Percentiles rank a stretch among this genome's conserved stretches.
These are phyloP conservation scores for Phainopepla nitens DNA, from an alignment of 2,113 vertebrate genomes.

Conservation along the genomic window DNA sequence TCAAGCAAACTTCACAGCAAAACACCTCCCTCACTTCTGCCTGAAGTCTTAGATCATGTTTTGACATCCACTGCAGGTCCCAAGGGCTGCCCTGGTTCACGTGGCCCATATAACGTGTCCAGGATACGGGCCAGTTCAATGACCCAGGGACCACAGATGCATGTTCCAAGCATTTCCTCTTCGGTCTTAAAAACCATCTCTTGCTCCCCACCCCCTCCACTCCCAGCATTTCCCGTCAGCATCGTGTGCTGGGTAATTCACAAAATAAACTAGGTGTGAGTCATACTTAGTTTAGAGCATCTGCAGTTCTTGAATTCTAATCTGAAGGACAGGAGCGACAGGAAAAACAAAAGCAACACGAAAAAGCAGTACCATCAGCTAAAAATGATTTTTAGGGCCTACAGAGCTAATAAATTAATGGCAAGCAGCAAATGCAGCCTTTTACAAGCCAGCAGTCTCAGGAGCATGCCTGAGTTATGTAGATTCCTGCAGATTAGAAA, in stretches of 20 bases:
- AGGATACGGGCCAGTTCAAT: not conserved
- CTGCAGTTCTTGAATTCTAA: not conserved
- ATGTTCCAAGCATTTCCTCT: not conserved
- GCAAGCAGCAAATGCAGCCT: not conserved
- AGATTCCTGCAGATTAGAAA: not conserved
- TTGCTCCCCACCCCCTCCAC: not conserved
- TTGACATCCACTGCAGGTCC: not conserved
- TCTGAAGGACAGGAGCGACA: not conserved
- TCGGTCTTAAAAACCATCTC: not conserved
- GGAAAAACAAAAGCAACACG: not conserved
- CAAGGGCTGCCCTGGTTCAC: not conserved
- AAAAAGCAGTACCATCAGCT: not conserved
- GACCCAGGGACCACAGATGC: not conserved
- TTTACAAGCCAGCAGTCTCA: not conserved
- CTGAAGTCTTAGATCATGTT: not conserved
- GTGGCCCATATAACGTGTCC: rapidly evolving
- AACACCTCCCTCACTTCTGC: not conserved
- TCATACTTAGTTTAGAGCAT: conserved; percentile 8
- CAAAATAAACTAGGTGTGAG: conserved; percentile 40
- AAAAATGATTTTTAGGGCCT: not conserved
- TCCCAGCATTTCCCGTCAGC: not conserved
- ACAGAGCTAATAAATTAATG: not conserved
- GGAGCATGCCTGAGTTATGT: not conserved
- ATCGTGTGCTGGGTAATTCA: not conserved
- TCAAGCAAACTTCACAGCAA: not conserved